Evolutionary conservation across 2,113 vertebrate species (phyloP), one percentile per base, ranked within the genome.

Genomic region (Gadus chalcogrammus): DNA sequence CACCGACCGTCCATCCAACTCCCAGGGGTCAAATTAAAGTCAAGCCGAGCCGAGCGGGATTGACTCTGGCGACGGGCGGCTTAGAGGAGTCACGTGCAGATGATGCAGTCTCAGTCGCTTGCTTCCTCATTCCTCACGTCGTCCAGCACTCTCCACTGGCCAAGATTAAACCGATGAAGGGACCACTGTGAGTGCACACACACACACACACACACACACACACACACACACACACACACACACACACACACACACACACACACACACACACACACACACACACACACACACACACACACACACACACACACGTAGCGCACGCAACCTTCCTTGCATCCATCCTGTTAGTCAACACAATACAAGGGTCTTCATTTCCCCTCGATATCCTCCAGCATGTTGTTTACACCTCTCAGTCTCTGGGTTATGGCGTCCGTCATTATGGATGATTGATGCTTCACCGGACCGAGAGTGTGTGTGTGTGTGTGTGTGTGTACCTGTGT

Each of bases 11-110:
- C 60, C n/a, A 4, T 12, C 60, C 60, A 28, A 68, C 76, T 83
- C 84, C 75, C 86, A 75, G 68, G 86, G 86, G 89, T 87, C 82
- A 87, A 83, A 89, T 88, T 85, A 84, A 86, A 88, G 78, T 77
- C 28, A 77, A 80, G 82, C 82, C 28, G 77, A 80, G 82, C 82
- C 82, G 87, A 87, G 87, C 89, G 87, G 81, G 85, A 86, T 85
- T 82, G 83, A 88, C 79, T 86, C 75, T 80, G 83, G 71, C 79
- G 77, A 56, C 1, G 20, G 20, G 11, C 15, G 16, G 48, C 15
- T 27, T 24, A 12, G 63, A 64, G 64, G 28, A 73, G 75, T 68
- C 70, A 72, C 67, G 71, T 31, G 64, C 64, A 73, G 75, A 83
- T 82, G 64, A 85, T 77, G 79, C 74, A 79, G 65, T 75, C 75